Evolutionary conservation across 1,140 invertebrate species (phyloP).

Genomic region (Aphidius gifuensis): DNA sequence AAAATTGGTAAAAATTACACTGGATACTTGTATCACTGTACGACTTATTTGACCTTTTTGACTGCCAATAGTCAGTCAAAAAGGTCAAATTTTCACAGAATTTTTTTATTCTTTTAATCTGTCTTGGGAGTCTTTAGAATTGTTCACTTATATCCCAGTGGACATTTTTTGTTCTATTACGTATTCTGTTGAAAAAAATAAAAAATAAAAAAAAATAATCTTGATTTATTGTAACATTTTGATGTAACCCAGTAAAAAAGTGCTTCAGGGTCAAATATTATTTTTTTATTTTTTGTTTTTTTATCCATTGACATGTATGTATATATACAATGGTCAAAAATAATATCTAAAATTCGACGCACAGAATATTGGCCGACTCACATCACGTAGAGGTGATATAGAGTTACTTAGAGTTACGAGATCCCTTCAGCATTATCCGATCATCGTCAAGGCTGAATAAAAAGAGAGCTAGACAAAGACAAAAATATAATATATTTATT

Average conservation of each 20-base stretch:
- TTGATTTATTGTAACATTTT: slow-evolving; percentile 10
- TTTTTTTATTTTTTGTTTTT: not conserved
- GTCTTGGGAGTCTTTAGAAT: slow-evolving; percentile 25
- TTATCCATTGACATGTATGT: not conserved
- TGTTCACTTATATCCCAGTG: slow-evolving; percentile 18
- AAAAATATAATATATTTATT: not conserved
- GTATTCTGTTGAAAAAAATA: slow-evolving; percentile 5
- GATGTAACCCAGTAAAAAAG: slow-evolving; percentile 12
- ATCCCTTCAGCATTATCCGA: slow-evolving; percentile 40
- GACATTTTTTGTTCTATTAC: slow-evolving; percentile 15
- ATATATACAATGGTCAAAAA: not conserved
- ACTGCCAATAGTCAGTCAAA: no score
- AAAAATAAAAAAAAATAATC: slow-evolving; percentile 2
- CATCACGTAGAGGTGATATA: slow-evolving; percentile 57
- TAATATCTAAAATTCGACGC: slow-evolving; percentile 12
- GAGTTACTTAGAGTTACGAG: slow-evolving; percentile 54
- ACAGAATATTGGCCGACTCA: slow-evolving; percentile 22
- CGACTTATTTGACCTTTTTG: no score
- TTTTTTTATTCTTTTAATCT: no score
- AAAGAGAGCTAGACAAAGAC: not conserved
- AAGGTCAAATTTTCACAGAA: no score
- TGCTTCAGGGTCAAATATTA: slow-evolving; percentile 8
- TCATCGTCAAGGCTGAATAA: not conserved
- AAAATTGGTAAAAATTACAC: slow-evolving; percentile 52
- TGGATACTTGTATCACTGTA: slow-evolving; percentile 8